phyloP scores from a whole-genome alignment of 1,140 invertebrate genomes.

The Drosophila quadrilineata region DNA sequence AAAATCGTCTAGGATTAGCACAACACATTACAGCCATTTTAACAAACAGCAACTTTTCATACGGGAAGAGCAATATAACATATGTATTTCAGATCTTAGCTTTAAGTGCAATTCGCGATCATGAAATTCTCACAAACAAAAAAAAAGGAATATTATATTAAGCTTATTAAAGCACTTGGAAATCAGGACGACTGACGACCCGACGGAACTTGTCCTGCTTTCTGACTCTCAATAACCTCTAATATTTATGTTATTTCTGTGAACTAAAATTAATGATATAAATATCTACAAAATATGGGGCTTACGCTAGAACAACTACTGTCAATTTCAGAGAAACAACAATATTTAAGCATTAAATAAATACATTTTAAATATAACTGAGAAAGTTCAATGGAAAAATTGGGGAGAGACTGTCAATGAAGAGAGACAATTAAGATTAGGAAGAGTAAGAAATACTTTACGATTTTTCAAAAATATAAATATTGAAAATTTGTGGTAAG shows the following conservation, averaged over 20 bases:
- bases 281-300: too few relatives aligned
- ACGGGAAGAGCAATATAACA: neutral
- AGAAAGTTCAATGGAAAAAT: neutral
- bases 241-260: constrained; percentile 16
- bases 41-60: neutral
- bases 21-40: constrained; percentile 18
- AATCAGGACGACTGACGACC: constrained; percentile 63
- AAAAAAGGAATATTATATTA: constrained; percentile 4
- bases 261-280: constrained; percentile 5
- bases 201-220: neutral
- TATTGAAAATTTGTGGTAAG: neutral
- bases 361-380: constrained; percentile 4
- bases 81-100: too few relatives aligned
- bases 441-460: neutral
- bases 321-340: too few relatives aligned
- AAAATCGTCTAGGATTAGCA: too few relatives aligned
- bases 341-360: constrained; percentile 42
- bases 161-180: constrained; percentile 22
- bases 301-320: too few relatives aligned
- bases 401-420: neutral
- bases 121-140: too few relatives aligned
- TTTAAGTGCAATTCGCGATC: too few relatives aligned
- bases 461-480: neutral
- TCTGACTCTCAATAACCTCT: neutral
- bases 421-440: neutral